Percentiles rank a stretch among this genome's conserved stretches.
Conservation (phyloP, 2,797 vertebrate genomes). For the Crocodylus rhombifer region DNA sequence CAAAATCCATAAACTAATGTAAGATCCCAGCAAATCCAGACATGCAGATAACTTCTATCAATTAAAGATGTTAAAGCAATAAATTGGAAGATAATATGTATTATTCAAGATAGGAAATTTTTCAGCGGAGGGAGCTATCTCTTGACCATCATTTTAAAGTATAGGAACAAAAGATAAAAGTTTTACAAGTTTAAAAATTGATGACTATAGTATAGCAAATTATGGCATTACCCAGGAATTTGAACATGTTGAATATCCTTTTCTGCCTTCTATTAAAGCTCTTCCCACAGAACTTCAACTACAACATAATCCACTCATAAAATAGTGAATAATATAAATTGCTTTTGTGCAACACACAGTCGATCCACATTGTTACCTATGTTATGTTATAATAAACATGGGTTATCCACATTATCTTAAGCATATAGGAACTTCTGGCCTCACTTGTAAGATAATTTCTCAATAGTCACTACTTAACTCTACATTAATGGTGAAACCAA, state of each 20-base stretch:
- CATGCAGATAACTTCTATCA: not conserved
- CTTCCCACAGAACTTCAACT: not conserved
- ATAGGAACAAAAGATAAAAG: not conserved
- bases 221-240: not conserved
- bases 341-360: too few relatives aligned
- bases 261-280: not conserved
- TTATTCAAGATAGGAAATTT: not conserved
- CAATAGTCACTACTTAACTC: too few relatives aligned
- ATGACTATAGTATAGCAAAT: not conserved
- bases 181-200: not conserved
- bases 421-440: too few relatives aligned
- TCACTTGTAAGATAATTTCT: too few relatives aligned
- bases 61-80: slow-evolving; percentile 15
- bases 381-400: too few relatives aligned
- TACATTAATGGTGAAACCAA: too few relatives aligned
- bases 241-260: not conserved
- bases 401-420: too few relatives aligned
- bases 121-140: not conserved
- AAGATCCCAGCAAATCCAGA: not conserved
- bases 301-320: too few relatives aligned
- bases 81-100: not conserved
- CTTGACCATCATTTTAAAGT: not conserved
- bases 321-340: too few relatives aligned
- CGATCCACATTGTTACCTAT: too few relatives aligned
- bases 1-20: not conserved